Conservation (phyloP, 2,797 vertebrate genomes). For the Rhincodon typus region DNA sequence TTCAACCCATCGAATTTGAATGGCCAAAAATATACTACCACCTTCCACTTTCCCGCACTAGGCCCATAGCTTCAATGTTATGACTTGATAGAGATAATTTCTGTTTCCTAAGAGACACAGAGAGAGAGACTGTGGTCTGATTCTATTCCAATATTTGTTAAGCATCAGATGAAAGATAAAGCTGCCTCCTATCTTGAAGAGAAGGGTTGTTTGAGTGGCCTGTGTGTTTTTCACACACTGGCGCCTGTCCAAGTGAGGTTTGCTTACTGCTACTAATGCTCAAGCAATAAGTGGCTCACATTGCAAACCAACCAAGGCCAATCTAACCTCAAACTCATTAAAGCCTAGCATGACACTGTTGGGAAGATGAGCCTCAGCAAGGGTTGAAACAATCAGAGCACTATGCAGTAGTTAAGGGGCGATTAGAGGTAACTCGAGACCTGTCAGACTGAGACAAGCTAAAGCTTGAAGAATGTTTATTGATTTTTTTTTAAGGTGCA, state of each 20-base stretch:
- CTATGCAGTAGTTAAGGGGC: not conserved
- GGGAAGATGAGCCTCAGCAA: not conserved
- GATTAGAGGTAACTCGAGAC: constrained; percentile 4
- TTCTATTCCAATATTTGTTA: constrained; percentile 22
- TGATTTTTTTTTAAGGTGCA: constrained; percentile 2
- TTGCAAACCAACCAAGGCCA: constrained; percentile 25
- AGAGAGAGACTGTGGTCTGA: not conserved
- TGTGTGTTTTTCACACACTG: not conserved
- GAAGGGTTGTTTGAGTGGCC: not conserved
- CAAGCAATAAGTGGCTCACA: not conserved
- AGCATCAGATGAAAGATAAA: not conserved
- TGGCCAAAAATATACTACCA: too few relatives aligned
- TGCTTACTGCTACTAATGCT: constrained; percentile 4
- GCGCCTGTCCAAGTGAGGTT: not conserved
- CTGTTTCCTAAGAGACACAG: not conserved
- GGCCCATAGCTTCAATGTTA: too few relatives aligned
- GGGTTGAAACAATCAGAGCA: constrained; percentile 11
- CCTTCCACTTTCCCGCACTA: too few relatives aligned
- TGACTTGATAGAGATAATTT: not conserved
- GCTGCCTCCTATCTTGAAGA: not conserved
- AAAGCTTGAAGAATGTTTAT: not conserved
- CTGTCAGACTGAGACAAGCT: not conserved
- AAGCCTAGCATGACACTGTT: not conserved
- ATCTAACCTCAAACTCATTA: constrained; percentile 32
- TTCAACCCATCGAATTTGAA: too few relatives aligned